Evolutionary conservation across 2,113 vertebrate genomes (phyloP).

Genomic region (Grus americana): DNA sequence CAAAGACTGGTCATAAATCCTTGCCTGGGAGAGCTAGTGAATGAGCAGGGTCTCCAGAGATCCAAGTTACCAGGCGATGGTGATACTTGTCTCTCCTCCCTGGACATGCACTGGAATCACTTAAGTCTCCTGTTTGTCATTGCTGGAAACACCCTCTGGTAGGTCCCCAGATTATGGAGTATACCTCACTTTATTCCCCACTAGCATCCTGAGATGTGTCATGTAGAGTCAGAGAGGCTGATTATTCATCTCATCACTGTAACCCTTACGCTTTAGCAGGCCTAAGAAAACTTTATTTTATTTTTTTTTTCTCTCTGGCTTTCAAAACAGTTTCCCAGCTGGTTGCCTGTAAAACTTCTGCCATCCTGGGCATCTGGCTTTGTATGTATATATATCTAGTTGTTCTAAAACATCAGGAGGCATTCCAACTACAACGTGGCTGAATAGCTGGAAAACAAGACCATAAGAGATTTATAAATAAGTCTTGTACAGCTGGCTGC

Average conservation of each 20-base stretch:
- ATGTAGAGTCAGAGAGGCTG: background rate
- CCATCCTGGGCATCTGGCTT: background rate
- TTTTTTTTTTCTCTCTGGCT: background rate
- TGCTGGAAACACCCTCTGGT: background rate
- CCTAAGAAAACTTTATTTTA: background rate
- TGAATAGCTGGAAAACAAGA: background rate
- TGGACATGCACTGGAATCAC: background rate
- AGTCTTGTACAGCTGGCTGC: background rate
- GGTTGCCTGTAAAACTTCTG: background rate
- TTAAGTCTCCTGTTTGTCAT: background rate
- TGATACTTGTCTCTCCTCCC: background rate
- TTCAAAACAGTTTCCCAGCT: background rate
- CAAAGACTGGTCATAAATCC: background rate
- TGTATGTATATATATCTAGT: background rate
- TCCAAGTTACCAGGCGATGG: background rate
- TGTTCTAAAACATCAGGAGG: background rate
- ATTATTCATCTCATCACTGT: background rate
- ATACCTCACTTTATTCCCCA: background rate
- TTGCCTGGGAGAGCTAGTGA: background rate
- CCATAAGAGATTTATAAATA: background rate
- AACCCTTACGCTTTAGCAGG: background rate
- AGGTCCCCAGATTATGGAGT: background rate
- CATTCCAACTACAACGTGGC: background rate
- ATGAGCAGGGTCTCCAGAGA: background rate
- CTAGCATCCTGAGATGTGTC: background rate